A percentile compares a stretch with the other conserved stretches of the same genome.
phyloP scores from a whole-genome alignment of 2,888 invertebrate genomes.

The Diarsia brunnea region DNA sequence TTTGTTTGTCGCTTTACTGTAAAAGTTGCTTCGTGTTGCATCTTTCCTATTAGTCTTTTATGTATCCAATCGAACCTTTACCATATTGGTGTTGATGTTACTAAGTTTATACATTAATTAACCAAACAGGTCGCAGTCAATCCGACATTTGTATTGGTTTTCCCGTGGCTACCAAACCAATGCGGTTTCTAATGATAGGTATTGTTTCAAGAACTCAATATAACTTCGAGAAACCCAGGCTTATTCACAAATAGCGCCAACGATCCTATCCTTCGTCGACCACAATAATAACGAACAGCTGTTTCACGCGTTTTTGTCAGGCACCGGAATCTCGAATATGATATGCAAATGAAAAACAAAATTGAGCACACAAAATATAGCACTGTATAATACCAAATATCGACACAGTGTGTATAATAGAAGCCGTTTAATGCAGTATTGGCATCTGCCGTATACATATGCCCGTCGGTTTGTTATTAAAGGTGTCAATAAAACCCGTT shows the following conservation, averaged over 20 bases:
- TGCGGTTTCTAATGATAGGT: constrained; percentile 31
- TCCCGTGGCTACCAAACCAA: neutral
- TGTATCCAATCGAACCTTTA: neutral
- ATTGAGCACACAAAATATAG: constrained; percentile 53
- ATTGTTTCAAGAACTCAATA: constrained; percentile 33
- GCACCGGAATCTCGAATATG: constrained; percentile 47
- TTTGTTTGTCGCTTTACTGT: neutral
- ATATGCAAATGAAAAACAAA: constrained; percentile 62
- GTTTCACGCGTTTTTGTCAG: constrained; percentile 51
- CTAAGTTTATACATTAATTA: neutral
- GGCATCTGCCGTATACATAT: constrained; percentile 51
- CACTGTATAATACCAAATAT: constrained; percentile 36
- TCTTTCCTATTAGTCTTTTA: neutral
- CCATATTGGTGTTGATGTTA: neutral
- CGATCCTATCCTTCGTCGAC: constrained; percentile 14
- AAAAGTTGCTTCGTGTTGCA: neutral
- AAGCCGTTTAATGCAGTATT: constrained; percentile 50
- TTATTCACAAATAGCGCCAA: constrained; percentile 31
- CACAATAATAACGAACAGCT: constrained; percentile 52
- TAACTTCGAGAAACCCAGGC: constrained; percentile 16
- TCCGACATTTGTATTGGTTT: constrained; percentile 11
- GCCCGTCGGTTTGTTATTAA: constrained; percentile 69
- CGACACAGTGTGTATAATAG: constrained; percentile 33
- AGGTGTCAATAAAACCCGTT: constrained; percentile 85
- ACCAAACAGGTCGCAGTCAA: neutral